Conservation (phyloP, 2,888 invertebrate species). For the Chrysolina americana region DNA sequence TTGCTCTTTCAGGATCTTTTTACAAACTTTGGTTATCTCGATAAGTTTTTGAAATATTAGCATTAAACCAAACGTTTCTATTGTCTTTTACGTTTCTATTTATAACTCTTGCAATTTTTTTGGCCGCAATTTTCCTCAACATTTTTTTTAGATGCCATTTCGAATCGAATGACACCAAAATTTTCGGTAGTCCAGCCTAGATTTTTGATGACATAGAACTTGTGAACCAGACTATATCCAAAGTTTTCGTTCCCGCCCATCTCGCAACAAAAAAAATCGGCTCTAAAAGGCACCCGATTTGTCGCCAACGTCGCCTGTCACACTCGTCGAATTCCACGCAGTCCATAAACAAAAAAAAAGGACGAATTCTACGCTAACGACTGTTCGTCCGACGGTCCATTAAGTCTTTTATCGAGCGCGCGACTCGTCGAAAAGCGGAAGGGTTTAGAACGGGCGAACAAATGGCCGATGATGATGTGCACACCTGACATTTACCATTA, state of each 20-base stretch:
- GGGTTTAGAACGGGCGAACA: conserved; percentile 18
- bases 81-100: too few relatives aligned
- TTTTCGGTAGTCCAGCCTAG: too few relatives aligned
- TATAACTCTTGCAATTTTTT: too few relatives aligned
- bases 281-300: background rate
- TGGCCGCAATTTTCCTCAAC: too few relatives aligned
- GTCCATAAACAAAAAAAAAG: conserved; percentile 18
- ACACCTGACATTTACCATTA: conserved; percentile 39
- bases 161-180: too few relatives aligned
- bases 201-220: too few relatives aligned
- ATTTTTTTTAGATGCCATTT: too few relatives aligned
- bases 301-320: background rate
- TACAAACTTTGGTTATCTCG: too few relatives aligned
- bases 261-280: background rate
- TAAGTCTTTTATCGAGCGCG: conserved; percentile 23
- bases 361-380: conserved; percentile 7
- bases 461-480: conserved; percentile 23
- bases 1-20: too few relatives aligned
- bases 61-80: too few relatives aligned
- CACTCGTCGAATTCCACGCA: background rate
- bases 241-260: background rate
- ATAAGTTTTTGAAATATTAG: too few relatives aligned
- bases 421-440: conserved; percentile 6
- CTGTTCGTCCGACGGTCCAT: conserved; percentile 16
- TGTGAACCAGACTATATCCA: too few relatives aligned